Conservation (phyloP, 2,113 vertebrate genomes). For the Lichenostomus cassidix region DNA sequence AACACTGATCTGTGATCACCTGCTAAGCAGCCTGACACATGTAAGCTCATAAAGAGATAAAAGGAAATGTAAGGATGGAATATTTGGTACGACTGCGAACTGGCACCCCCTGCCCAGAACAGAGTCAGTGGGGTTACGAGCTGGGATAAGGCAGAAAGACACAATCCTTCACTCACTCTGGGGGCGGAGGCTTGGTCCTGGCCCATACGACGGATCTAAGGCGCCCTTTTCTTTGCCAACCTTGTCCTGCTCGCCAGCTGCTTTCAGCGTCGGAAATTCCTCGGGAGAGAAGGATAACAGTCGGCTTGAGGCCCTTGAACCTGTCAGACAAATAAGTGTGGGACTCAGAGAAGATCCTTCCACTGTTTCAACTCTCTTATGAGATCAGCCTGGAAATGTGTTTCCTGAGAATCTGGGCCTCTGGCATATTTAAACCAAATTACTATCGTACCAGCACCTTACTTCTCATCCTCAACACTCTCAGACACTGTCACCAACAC, state of each 20-base stretch:
- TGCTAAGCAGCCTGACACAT: background rate
- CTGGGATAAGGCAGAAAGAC: background rate
- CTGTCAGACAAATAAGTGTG: constrained; percentile 67
- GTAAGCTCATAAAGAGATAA: background rate
- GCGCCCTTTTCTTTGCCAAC: constrained; percentile 99
- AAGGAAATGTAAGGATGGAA: background rate
- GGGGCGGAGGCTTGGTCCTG: constrained; percentile 99
- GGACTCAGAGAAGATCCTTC: background rate
- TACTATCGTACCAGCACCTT: background rate
- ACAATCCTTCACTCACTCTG: constrained; percentile 83
- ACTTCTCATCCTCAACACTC: background rate
- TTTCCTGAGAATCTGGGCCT: background rate
- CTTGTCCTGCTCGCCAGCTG: constrained; percentile 99
- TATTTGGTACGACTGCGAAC: background rate
- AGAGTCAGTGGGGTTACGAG: background rate
- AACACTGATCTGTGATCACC: background rate
- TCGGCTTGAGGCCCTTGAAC: constrained; percentile 99
- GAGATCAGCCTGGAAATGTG: background rate
- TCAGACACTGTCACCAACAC: background rate
- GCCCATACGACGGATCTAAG: constrained; percentile 99
- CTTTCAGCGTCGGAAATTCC: constrained; percentile 99
- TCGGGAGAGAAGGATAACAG: constrained; percentile 99
- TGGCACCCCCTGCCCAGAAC: background rate
- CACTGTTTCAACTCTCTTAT: background rate
- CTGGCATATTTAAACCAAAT: background rate